A percentile compares a stretch with the other conserved stretches of the same genome.
Evolutionary conservation across 2,113 vertebrate species (phyloP).

Genomic region (Recurvirostra avosetta): DNA sequence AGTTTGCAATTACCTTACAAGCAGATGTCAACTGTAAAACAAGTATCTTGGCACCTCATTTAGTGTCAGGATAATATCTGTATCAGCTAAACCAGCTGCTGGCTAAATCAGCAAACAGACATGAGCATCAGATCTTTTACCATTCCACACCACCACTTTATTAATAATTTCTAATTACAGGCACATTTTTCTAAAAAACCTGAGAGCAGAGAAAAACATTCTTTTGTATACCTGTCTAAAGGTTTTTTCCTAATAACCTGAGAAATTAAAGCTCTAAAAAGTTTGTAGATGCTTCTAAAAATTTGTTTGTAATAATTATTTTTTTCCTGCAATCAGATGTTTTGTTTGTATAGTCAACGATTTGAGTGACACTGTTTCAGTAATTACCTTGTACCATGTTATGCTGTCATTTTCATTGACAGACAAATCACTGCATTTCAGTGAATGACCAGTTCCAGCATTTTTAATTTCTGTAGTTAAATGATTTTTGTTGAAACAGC

Average conservation of each 20-base stretch:
- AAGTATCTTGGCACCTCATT: neutral
- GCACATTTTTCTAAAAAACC: neutral
- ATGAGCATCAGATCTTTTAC: neutral
- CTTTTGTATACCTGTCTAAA: neutral
- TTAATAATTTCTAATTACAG: neutral
- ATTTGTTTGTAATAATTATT: neutral
- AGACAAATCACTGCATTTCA: slow-evolving; percentile 44
- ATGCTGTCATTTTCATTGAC: slow-evolving; percentile 4
- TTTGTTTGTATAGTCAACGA: neutral
- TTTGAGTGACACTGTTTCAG: neutral
- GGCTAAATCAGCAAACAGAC: neutral
- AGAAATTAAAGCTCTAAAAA: neutral
- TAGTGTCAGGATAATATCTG: neutral
- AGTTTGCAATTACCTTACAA: neutral
- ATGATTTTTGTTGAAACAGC: slow-evolving; percentile 68
- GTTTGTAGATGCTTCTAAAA: neutral
- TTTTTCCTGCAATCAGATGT: neutral
- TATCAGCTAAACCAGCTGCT: neutral
- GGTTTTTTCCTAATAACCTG: neutral
- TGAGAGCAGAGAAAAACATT: neutral
- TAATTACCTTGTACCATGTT: slow-evolving; percentile 73
- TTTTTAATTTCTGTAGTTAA: slow-evolving; percentile 7
- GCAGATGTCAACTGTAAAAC: neutral
- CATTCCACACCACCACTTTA: neutral
- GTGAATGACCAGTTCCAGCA: slow-evolving; percentile 41